These are phyloP conservation scores for Protobothrops flavoviridis DNA, from an alignment of 2,113 vertebrate species.

Conservation along the genomic window DNA sequence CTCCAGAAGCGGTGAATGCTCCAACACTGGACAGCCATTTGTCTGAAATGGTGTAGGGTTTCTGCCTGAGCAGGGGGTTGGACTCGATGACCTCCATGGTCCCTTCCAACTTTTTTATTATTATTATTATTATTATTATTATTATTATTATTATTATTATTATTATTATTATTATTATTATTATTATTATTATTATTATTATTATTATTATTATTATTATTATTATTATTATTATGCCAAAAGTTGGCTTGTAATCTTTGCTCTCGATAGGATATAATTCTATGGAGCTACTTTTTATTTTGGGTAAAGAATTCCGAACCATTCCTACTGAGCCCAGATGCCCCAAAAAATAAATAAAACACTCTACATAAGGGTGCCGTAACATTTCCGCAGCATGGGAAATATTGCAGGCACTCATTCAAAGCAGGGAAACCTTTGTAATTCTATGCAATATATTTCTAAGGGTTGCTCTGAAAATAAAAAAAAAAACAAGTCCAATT, in stretches of 20 bases:
- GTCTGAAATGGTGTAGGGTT: too few species aligned
- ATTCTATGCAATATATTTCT: constrained; percentile 8
- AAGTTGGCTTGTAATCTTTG: background rate
- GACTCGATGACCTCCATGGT: too few species aligned
- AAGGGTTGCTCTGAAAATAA: constrained; percentile 41
- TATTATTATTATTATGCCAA: too few species aligned
- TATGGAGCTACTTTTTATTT: background rate
- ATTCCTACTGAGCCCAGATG: background rate
- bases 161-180: too few species aligned
- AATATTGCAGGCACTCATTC: constrained; percentile 28
- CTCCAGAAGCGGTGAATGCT: too few species aligned
- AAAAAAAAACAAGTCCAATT: constrained; percentile 24
- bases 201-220: too few species aligned
- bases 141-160: too few species aligned
- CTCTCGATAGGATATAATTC: background rate
- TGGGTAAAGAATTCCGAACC: background rate
- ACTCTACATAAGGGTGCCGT: background rate
- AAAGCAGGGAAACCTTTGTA: constrained; percentile 43
- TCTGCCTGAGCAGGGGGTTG: too few species aligned
- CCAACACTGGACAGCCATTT: too few species aligned
- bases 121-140: too few species aligned
- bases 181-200: too few species aligned
- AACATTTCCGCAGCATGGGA: background rate
- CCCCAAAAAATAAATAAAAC: background rate
- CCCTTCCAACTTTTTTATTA: too few species aligned